Conservation (phyloP, 1,140 invertebrate species). For the Drosophila albomicans region DNA sequence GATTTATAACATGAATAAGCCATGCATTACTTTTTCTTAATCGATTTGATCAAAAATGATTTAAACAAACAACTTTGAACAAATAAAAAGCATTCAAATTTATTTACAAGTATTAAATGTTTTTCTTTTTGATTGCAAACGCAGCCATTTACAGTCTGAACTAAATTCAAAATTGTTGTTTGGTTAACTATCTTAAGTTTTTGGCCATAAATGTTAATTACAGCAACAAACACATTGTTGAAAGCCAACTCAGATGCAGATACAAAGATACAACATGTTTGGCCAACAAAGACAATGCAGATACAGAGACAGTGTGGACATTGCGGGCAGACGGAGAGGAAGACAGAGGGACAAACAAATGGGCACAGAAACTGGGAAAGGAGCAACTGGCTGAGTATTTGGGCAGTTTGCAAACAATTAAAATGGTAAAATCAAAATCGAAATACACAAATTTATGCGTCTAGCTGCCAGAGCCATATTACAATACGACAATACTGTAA, state of each 20-base stretch:
- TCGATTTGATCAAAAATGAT: conserved; percentile 5
- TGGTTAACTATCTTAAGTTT: conserved; percentile 37
- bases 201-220: conserved; percentile 75
- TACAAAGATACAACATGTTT: conserved; percentile 78
- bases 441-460: conserved; percentile 81
- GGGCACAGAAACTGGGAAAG: conserved; percentile 14
- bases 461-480: conserved; percentile 73
- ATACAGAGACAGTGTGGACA: neutral
- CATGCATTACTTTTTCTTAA: conserved; percentile 1
- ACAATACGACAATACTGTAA: conserved; percentile 43
- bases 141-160: neutral
- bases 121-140: neutral
- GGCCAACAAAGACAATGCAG: conserved; percentile 63
- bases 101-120: neutral
- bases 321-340: neutral
- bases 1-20: neutral
- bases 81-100: neutral
- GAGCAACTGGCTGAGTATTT: conserved; percentile 45
- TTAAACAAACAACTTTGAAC: neutral
- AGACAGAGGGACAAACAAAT: neutral
- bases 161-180: conserved; percentile 2
- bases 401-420: conserved; percentile 72
- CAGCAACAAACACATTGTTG: conserved; percentile 50
- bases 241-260: conserved; percentile 55
- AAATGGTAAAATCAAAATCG: conserved; percentile 82